Evolutionary conservation across 2,888 invertebrate species (phyloP).

Genomic region (Homarus gammarus): DNA sequence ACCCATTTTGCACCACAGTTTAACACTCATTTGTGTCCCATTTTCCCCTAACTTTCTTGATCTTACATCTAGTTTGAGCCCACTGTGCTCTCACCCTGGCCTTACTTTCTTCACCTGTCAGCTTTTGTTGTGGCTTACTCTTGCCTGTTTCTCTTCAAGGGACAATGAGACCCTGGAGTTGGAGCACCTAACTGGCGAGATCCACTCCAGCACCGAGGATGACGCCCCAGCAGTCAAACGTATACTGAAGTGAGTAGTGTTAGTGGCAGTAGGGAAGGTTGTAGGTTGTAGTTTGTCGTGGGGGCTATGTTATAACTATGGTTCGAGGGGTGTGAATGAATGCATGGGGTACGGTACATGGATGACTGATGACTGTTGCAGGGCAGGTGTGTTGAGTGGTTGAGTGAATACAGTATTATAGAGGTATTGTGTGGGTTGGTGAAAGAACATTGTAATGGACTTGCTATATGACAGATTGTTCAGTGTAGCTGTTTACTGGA

Average conservation of each 20-base stretch:
- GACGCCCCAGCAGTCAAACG: conserved; percentile 70
- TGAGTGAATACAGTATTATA: too few relatives aligned
- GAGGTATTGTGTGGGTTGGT: too few relatives aligned
- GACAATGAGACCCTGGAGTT: conserved; percentile 72
- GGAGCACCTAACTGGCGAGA: conserved; percentile 62
- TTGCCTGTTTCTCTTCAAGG: conserved; percentile 45
- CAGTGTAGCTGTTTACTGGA: too few relatives aligned
- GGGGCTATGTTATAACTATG: background rate
- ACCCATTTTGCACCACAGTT: background rate
- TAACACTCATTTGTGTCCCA: background rate
- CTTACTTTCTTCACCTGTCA: background rate
- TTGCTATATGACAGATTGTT: too few relatives aligned
- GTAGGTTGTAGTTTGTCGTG: background rate
- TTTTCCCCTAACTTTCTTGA: background rate
- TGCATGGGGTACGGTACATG: too few relatives aligned
- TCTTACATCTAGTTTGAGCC: background rate
- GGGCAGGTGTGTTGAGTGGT: too few relatives aligned
- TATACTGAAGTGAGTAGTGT: conserved; percentile 65
- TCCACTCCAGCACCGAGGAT: conserved; percentile 46
- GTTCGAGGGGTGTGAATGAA: too few relatives aligned
- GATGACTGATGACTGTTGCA: too few relatives aligned
- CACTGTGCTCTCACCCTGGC: background rate
- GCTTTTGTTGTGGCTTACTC: conserved; percentile 5
- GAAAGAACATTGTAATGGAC: too few relatives aligned
- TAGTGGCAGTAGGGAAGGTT: background rate